phyloP scores from a whole-genome alignment of 2,113 vertebrate genomes.

The Dipodomys spectabilis region DNA sequence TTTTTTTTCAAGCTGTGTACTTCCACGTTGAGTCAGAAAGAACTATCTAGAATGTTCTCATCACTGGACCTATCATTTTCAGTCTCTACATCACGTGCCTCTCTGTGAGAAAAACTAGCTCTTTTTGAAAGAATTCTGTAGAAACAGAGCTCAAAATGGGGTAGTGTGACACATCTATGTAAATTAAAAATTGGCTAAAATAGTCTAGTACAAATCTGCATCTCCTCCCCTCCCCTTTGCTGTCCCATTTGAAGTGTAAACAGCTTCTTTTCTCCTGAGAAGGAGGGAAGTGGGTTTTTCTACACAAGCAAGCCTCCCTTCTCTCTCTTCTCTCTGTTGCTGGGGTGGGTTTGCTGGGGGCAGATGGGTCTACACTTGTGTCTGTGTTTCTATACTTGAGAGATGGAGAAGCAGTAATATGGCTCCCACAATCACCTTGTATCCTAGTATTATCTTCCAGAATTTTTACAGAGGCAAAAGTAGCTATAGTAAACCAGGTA shows the following conservation, averaged over 20 bases:
- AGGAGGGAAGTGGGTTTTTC: conserved; percentile 70
- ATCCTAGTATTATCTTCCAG: neutral
- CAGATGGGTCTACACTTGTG: neutral
- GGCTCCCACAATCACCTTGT: neutral
- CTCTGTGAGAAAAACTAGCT: neutral
- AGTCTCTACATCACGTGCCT: neutral
- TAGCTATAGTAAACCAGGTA: neutral
- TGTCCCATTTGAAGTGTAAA: conserved; percentile 43
- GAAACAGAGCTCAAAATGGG: conserved; percentile 42
- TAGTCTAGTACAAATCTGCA: conserved; percentile 9
- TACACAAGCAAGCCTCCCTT: conserved; percentile 9
- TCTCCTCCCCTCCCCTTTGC: neutral
- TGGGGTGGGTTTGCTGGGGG: neutral
- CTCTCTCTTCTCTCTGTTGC: conserved; percentile 35
- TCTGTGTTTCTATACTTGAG: conserved; percentile 10
- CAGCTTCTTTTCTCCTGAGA: neutral
- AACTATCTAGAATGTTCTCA: neutral
- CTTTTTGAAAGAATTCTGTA: neutral
- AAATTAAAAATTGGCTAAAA: conserved; percentile 44
- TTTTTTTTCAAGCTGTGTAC: neutral
- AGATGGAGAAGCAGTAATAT: neutral
- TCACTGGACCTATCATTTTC: neutral
- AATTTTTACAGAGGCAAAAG: conserved; percentile 4
- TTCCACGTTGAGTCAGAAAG: neutral
- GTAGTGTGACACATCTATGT: neutral